Conservation (phyloP, 1,140 invertebrate genomes). For the Drosophila pseudoananassae region DNA sequence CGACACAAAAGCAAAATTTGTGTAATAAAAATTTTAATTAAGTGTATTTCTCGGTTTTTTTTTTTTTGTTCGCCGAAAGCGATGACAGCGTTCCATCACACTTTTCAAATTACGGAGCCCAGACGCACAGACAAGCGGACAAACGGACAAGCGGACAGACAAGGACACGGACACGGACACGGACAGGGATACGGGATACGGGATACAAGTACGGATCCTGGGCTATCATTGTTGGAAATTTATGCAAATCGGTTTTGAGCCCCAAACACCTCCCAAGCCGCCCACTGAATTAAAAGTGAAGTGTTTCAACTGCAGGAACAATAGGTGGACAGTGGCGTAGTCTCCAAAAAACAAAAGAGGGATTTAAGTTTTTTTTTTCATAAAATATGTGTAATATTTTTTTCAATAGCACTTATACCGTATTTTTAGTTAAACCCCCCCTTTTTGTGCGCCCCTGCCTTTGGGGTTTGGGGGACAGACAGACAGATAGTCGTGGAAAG, state of each 20-base stretch:
- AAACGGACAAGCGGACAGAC: not conserved
- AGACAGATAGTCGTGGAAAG: not conserved
- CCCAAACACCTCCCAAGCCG: constrained; percentile 1
- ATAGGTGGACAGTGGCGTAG: constrained; percentile 1
- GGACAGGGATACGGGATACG: constrained; percentile 1
- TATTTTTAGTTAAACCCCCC: not conserved
- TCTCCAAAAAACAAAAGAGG: not conserved
- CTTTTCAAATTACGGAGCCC: constrained; percentile 7
- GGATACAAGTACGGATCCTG: constrained; percentile 2
- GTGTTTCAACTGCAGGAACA: constrained; percentile 65
- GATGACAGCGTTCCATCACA: constrained; percentile 60
- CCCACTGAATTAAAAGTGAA: constrained; percentile 68
- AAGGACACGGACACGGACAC: constrained; percentile 9
- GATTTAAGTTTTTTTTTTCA: not conserved
- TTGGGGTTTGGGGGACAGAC: not conserved
- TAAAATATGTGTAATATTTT: not conserved
- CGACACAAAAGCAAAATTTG: constrained; percentile 73
- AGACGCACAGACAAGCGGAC: not conserved
- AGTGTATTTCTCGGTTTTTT: constrained; percentile 19
- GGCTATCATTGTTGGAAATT: constrained; percentile 71
- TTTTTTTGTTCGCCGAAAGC: constrained; percentile 30
- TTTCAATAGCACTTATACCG: not conserved
- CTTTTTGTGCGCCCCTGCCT: not conserved
- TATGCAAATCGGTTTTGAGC: constrained; percentile 72
- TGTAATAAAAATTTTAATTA: constrained; percentile 65